These are phyloP conservation scores for Silvanus unidentatus DNA, from an alignment of 2,888 invertebrate species.

Conservation along the genomic window DNA sequence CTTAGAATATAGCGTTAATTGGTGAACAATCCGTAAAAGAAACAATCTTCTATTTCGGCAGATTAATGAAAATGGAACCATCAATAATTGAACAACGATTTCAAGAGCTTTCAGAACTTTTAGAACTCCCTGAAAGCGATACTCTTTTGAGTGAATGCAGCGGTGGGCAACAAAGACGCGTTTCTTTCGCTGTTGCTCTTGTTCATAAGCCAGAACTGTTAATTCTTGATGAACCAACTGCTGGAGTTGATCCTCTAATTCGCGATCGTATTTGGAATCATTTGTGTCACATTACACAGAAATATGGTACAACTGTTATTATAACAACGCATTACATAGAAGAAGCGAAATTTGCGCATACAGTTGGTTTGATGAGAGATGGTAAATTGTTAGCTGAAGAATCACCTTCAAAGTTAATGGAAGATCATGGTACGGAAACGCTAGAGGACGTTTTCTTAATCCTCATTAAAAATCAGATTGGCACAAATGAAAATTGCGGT, in stretches of 20 bases:
- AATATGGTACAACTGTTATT: constrained; percentile 71
- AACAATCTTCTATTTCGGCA: constrained; percentile 80
- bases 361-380: constrained; percentile 81
- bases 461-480: constrained; percentile 61
- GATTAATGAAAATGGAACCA: constrained; percentile 71
- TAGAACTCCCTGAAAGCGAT: constrained; percentile 68
- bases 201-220: constrained; percentile 83
- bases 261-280: constrained; percentile 89
- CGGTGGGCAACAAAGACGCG: constrained; percentile 85
- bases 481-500: constrained; percentile 33
- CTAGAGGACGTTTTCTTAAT: constrained; percentile 85
- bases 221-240: constrained; percentile 89
- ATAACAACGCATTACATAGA: constrained; percentile 95
- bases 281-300: constrained; percentile 64
- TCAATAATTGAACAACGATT: constrained; percentile 60
- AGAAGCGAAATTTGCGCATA: constrained; percentile 77
- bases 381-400: constrained; percentile 83
- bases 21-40: constrained; percentile 76
- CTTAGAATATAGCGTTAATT: constrained; percentile 71
- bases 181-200: constrained; percentile 83
- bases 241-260: constrained; percentile 84
- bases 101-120: constrained; percentile 60
- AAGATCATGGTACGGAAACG: constrained; percentile 61
- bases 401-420: constrained; percentile 66
- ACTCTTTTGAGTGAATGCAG: constrained; percentile 64